Evolutionary conservation across 2,113 vertebrate species (phyloP).

Genomic region (Lagenorhynchus albirostris): DNA sequence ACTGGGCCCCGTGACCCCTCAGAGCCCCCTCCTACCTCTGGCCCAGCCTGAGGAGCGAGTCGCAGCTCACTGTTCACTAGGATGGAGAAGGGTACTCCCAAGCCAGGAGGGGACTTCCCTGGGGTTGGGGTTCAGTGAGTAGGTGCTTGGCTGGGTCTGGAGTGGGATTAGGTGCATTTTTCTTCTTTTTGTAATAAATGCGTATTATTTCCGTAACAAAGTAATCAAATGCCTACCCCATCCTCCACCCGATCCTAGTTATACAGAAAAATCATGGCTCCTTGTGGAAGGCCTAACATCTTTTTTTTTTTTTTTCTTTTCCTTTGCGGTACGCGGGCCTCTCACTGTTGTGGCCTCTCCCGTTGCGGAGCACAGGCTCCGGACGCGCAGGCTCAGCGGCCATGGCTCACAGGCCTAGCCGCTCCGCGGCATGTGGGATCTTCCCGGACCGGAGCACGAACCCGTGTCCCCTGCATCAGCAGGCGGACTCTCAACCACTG

Average conservation of each 20-base stretch:
- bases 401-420: too few relatives aligned
- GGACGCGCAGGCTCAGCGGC: too few relatives aligned
- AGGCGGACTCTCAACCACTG: too few relatives aligned
- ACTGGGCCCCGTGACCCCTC: background rate
- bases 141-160: background rate
- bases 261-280: background rate
- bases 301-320: background rate
- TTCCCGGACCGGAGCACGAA: too few relatives aligned
- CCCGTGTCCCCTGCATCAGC: too few relatives aligned
- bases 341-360: too few relatives aligned
- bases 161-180: background rate
- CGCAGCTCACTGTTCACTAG: background rate
- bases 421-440: too few relatives aligned
- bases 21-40: background rate
- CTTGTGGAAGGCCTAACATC: background rate
- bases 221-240: background rate
- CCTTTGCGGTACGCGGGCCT: too few relatives aligned
- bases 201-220: background rate
- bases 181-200: background rate
- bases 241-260: background rate
- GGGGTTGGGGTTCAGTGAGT: background rate
- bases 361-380: too few relatives aligned
- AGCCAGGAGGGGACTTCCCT: background rate
- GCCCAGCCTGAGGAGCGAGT: background rate
- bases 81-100: background rate